Percentiles rank a stretch among this genome's conserved stretches.
These are phyloP conservation scores for Drosophila ercepeae DNA, from an alignment of 1,140 invertebrate genomes.

Conservation along the genomic window DNA sequence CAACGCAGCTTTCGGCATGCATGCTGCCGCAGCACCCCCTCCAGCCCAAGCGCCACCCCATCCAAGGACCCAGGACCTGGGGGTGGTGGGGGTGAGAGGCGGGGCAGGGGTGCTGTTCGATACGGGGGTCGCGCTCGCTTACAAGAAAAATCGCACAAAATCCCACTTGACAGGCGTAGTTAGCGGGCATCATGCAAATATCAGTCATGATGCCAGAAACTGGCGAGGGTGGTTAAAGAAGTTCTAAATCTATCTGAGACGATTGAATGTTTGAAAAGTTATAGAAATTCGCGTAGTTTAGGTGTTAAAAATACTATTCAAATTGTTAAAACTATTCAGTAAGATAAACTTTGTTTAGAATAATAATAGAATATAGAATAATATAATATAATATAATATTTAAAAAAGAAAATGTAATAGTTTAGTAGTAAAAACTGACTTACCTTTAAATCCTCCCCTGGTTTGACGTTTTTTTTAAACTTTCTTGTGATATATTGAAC, in stretches of 20 bases:
- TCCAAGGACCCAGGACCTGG: slow-evolving; percentile 15
- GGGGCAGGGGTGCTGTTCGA: slow-evolving; percentile 14
- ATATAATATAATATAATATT: no score
- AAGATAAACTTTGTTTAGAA: no score
- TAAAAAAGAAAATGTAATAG: no score
- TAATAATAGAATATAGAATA: no score
- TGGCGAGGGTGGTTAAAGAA: slow-evolving; percentile 41
- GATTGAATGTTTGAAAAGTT: no score
- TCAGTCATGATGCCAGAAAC: slow-evolving; percentile 67
- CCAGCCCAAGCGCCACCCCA: no score
- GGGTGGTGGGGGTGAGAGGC: not conserved
- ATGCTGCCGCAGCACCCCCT: slow-evolving; percentile 53
- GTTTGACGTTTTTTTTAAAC: slow-evolving; percentile 18
- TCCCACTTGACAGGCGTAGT: slow-evolving; percentile 83
- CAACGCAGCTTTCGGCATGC: slow-evolving; percentile 83
- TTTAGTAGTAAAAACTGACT: no score
- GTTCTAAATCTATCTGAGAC: no score
- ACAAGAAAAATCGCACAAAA: slow-evolving; percentile 83
- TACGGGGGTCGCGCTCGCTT: slow-evolving; percentile 63
- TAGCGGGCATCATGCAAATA: slow-evolving; percentile 82
- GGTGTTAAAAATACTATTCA: no score
- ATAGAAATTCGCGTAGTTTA: no score
- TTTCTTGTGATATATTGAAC: slow-evolving; percentile 78
- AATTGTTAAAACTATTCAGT: no score
- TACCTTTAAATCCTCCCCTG: no score